phyloP scores from a whole-genome alignment of 2,113 vertebrate genomes.

The Zosterops japonicus region DNA sequence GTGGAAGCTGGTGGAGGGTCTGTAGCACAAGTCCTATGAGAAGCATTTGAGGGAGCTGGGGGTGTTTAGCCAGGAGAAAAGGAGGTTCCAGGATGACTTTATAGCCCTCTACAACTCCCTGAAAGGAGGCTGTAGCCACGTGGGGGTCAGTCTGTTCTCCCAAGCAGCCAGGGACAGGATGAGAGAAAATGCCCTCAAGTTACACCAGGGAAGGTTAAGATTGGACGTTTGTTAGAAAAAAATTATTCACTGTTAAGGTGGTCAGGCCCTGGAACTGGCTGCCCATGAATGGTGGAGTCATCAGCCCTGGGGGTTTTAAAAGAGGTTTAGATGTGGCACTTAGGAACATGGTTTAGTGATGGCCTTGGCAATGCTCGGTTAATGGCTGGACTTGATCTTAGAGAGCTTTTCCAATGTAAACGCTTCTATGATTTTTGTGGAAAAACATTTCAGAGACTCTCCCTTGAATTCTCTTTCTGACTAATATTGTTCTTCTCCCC shows the following conservation, averaged over 20 bases:
- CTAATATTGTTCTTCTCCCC: neutral
- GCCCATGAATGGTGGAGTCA: neutral
- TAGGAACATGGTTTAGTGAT: neutral
- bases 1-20: neutral
- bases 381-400: neutral
- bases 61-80: neutral
- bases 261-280: neutral
- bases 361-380: neutral
- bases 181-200: neutral
- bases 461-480: neutral
- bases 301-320: neutral
- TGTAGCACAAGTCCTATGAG: neutral
- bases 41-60: neutral
- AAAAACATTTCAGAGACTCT: neutral
- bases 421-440: neutral
- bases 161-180: neutral
- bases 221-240: neutral
- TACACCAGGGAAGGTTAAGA: neutral
- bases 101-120: neutral
- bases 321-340: neutral
- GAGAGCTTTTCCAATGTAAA: neutral
- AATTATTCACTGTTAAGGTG: neutral
- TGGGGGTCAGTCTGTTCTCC: neutral
- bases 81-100: neutral
- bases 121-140: neutral